phyloP scores from a whole-genome alignment of 2,113 vertebrate genomes.

The Esox niger region DNA sequence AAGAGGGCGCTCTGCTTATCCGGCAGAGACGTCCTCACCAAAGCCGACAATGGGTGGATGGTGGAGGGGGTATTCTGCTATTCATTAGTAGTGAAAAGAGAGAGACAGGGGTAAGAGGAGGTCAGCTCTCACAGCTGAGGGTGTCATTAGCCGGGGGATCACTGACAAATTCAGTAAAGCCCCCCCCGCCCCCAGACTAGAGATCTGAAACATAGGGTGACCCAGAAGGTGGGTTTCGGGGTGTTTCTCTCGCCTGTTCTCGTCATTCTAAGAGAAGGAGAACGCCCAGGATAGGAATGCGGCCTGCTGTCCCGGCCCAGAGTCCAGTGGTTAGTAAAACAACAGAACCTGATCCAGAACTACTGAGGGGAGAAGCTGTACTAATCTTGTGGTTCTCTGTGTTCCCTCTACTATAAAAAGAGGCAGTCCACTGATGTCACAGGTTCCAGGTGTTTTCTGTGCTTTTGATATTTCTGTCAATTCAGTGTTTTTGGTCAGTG shows the following conservation, averaged over 20 bases:
- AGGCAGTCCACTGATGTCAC: conserved; percentile 39
- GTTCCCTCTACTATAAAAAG: conserved; percentile 23
- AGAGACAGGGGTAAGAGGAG: conserved; percentile 46
- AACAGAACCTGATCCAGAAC: conserved; percentile 64
- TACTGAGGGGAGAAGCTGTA: conserved; percentile 37
- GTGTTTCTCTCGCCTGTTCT: not conserved
- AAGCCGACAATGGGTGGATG: conserved; percentile 20
- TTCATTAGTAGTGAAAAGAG: conserved; percentile 52
- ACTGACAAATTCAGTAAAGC: conserved; percentile 59
- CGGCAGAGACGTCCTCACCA: too few species aligned
- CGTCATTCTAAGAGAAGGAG: conserved; percentile 27
- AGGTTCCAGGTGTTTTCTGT: conserved; percentile 40
- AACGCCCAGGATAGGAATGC: conserved; percentile 67
- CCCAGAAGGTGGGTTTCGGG: not conserved
- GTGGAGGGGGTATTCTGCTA: conserved; percentile 35
- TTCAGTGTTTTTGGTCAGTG: conserved; percentile 27
- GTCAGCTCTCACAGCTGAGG: conserved; percentile 62
- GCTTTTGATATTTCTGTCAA: conserved; percentile 29
- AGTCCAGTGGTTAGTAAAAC: conserved; percentile 55
- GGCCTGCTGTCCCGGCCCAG: conserved; percentile 47
- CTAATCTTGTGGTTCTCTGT: conserved; percentile 19
- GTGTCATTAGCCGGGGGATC: conserved; percentile 60
- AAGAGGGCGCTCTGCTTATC: conserved; percentile 1
- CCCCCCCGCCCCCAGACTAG: not conserved
- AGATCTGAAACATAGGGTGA: too few species aligned